Percentiles rank a stretch among this genome's conserved stretches.
Evolutionary conservation across 2,113 vertebrate genomes (phyloP).

Genomic region (Beaufortia kweichowensis): DNA sequence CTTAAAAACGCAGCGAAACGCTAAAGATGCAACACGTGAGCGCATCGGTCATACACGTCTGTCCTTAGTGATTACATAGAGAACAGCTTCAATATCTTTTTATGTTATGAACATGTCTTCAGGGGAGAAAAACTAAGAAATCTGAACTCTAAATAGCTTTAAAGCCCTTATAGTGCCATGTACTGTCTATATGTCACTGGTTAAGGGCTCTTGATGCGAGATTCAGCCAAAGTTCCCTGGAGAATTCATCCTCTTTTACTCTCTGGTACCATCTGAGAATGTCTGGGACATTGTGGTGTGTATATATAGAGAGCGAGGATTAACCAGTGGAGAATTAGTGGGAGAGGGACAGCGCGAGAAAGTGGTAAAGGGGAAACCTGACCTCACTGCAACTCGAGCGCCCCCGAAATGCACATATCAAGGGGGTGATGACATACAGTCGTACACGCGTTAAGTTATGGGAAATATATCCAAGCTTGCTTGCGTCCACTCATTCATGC

Average conservation of each 20-base stretch:
- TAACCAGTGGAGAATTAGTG: slow-evolving; percentile 57
- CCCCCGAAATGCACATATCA: slow-evolving; percentile 16
- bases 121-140: too few species aligned
- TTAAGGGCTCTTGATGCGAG: too few species aligned
- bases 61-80: too few species aligned
- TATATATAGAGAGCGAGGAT: slow-evolving; percentile 70
- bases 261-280: slow-evolving; percentile 64
- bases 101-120: too few species aligned
- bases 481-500: slow-evolving; percentile 19
- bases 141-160: too few species aligned
- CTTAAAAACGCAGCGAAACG: too few species aligned
- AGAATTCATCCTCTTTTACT: slow-evolving; percentile 30
- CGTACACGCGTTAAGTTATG: neutral
- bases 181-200: too few species aligned
- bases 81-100: too few species aligned
- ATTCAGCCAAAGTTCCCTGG: neutral
- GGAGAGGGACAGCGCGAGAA: slow-evolving; percentile 39
- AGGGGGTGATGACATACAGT: slow-evolving; percentile 21
- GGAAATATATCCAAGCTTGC: neutral
- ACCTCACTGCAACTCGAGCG: slow-evolving; percentile 67
- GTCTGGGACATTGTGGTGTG: slow-evolving; percentile 66
- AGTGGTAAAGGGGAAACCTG: slow-evolving; percentile 53
- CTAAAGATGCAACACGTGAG: too few species aligned
- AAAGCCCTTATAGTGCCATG: too few species aligned
- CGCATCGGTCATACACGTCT: too few species aligned